These are phyloP conservation scores for Leptopilina drosophilae DNA, from an alignment of 2,888 invertebrate genomes.

Conservation along the genomic window DNA sequence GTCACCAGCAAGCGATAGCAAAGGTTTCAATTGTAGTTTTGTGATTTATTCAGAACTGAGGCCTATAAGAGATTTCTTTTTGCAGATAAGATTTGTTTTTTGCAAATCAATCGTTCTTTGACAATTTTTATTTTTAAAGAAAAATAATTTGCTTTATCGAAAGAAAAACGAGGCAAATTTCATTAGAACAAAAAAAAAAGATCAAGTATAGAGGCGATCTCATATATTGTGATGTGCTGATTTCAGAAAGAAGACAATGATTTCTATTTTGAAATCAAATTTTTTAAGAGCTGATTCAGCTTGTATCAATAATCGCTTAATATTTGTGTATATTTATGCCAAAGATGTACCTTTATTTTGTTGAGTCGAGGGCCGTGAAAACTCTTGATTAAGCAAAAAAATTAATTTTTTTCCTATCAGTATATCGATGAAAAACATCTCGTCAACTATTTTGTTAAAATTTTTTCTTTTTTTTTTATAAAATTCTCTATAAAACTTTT, in stretches of 20 bases:
- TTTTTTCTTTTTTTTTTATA: not conserved
- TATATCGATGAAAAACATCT: conserved; percentile 9
- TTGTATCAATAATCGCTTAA: conserved; percentile 56
- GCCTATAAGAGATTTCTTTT: conserved; percentile 49
- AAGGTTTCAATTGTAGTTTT: conserved; percentile 12
- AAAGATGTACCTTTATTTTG: conserved; percentile 68
- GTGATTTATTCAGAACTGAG: conserved; percentile 46
- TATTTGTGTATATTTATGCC: conserved; percentile 70
- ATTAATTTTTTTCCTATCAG: not conserved
- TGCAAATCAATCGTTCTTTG: not conserved
- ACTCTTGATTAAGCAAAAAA: conserved; percentile 25
- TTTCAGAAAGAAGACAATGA: not conserved
- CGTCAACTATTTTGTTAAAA: not conserved
- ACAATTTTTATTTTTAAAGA: no score
- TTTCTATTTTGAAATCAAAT: conserved; percentile 26
- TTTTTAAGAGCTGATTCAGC: conserved; percentile 28
- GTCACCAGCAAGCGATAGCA: conserved; percentile 50
- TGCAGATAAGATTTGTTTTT: not conserved
- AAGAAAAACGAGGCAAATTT: not conserved
- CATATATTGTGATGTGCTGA: conserved; percentile 36
- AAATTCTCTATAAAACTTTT: not conserved
- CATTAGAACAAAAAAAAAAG: not conserved
- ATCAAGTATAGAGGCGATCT: conserved; percentile 35
- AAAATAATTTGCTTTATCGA: not conserved
- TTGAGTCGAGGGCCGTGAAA: conserved; percentile 53